Evolutionary conservation across 2,113 vertebrate species (phyloP).

Genomic region (Xyliphius kryptos): DNA sequence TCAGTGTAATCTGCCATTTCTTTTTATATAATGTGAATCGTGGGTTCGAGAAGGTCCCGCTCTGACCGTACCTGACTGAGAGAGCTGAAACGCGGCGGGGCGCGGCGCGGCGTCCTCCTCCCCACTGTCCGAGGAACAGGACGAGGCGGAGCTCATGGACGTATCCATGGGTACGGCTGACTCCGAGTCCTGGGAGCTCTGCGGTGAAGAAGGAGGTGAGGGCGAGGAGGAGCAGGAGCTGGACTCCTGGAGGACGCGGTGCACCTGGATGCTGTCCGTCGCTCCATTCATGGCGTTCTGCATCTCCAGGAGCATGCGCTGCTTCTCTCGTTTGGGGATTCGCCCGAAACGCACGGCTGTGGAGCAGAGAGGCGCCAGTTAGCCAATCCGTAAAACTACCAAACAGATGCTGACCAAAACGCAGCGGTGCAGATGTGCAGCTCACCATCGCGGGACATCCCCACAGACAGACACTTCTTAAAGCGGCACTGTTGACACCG

Average conservation of each 20-base stretch:
- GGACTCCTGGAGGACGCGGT: conserved; percentile 62
- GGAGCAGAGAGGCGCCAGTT: conserved; percentile 11
- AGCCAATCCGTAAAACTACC: too few relatives aligned
- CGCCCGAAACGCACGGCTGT: conserved; percentile 94
- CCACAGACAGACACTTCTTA: conserved; percentile 93
- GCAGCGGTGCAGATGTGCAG: background rate
- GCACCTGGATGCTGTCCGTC: conserved; percentile 77
- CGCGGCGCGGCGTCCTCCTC: conserved; percentile 79
- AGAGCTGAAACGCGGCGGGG: conserved; percentile 72
- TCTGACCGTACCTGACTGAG: conserved; percentile 57
- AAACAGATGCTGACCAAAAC: too few relatives aligned
- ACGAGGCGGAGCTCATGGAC: conserved; percentile 60
- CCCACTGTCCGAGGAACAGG: conserved; percentile 72
- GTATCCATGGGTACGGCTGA: conserved; percentile 63
- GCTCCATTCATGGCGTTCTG: conserved; percentile 97
- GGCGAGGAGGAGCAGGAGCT: conserved; percentile 52
- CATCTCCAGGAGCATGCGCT: conserved; percentile 97
- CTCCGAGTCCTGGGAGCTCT: conserved; percentile 52
- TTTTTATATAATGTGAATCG: too few relatives aligned
- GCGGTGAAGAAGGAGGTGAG: conserved; percentile 36
- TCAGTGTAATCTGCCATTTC: too few relatives aligned
- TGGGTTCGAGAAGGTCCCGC: background rate
- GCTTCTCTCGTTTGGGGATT: conserved; percentile 95
- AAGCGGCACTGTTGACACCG: conserved; percentile 97
- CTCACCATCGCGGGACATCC: conserved; percentile 97